Conservation (phyloP, 1,140 invertebrate species). For the Leptopilina clavipes region DNA sequence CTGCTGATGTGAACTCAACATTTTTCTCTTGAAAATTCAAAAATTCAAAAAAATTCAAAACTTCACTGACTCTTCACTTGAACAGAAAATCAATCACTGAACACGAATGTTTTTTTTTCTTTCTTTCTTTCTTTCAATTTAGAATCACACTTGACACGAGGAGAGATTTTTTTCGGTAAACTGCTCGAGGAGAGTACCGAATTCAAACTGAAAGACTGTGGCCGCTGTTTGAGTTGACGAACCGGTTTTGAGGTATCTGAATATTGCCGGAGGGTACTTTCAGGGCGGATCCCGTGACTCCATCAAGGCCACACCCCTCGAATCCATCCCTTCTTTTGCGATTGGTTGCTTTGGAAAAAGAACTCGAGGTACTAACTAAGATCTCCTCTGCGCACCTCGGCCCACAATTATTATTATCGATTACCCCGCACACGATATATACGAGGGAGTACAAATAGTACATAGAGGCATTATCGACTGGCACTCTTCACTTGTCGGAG, state of each 20-base stretch:
- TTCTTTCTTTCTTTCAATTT: neutral
- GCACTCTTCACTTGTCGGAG: slow-evolving; percentile 46
- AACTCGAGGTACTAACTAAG: slow-evolving; percentile 17
- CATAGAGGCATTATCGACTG: slow-evolving; percentile 48
- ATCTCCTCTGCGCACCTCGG: slow-evolving; percentile 35
- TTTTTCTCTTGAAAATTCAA: slow-evolving; percentile 35
- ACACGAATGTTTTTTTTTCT: too few relatives aligned
- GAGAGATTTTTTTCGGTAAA: neutral
- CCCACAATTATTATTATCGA: slow-evolving; percentile 66
- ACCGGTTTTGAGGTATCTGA: neutral
- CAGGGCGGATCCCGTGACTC: neutral
- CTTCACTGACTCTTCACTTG: neutral
- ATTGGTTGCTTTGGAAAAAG: slow-evolving; percentile 4
- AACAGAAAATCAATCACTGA: too few relatives aligned
- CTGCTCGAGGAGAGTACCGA: slow-evolving; percentile 16
- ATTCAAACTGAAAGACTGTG: neutral
- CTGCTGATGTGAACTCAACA: slow-evolving; percentile 61
- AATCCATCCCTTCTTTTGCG: slow-evolving; percentile 22
- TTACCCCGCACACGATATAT: slow-evolving; percentile 49
- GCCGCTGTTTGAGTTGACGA: neutral
- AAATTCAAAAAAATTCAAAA: too few relatives aligned
- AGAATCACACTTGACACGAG: too few relatives aligned
- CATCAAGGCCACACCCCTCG: slow-evolving; percentile 17
- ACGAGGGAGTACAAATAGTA: slow-evolving; percentile 60
- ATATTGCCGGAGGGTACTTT: slow-evolving; percentile 4